Base-by-base conservation (phyloP, 2,113 vertebrate genomes). In the Tyrannus savana region DNA sequence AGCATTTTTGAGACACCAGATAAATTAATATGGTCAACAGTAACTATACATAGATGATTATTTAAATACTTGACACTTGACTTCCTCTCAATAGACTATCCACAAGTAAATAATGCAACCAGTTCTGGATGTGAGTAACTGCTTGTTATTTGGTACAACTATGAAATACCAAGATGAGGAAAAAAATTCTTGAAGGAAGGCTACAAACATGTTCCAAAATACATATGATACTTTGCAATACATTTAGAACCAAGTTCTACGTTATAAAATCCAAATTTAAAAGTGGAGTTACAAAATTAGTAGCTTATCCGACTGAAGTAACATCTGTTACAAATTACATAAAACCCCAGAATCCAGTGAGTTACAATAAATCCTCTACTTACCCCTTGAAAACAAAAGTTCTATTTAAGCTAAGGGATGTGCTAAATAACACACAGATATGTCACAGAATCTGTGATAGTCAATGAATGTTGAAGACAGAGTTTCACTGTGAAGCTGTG, bases 301-400 rank as follows among this genome's bases (percentile, higher is more conserved):
- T 80, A 96, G 60, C 63, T 95, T 94, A 93, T 90, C 74, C 90
- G 39, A 74, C 24, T 67, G 76, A 81, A 90, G 44, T 14, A 96
- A 85, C 87, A 97, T 96, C 83, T 97, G 95, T 63, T 93, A 93
- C 35, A 97, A 93, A 97, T 96, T 94, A 96, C 42, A 88, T 30
- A 97, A 91, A 95, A 76, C 46, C 50, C 49, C 60, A 77, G 35
- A 95, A 91, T 58, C n/a, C 78, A 85, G 44, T 23, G 47, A 90
- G 89, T 91, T 95, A 87, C 80, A 97, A 87, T 31, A 77, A 97
- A 93, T 68, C 60, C 49, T 89, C 93, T 67, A 71, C 88, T 76
- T 89, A 67, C 28, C 27, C 80, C 67, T 84, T 91, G 59, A 79
- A 89, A 89, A 95, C 86, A 97, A 75, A 93, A 93, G 87, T 76